These are phyloP conservation scores for Polyodon spathula DNA, from an alignment of 2,113 vertebrate species.

Conservation along the genomic window DNA sequence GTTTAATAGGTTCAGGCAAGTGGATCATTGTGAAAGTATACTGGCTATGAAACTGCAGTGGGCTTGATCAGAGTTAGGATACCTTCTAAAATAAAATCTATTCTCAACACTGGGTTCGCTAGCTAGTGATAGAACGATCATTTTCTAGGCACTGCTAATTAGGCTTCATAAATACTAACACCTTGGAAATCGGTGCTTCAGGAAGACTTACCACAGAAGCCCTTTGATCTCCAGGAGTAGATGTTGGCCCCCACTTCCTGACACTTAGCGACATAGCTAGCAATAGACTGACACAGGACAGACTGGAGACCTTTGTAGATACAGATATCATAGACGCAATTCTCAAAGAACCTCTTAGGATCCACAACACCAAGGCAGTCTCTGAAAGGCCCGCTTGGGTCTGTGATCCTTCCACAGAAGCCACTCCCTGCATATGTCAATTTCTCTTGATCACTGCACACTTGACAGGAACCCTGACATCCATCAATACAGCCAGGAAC, in stretches of 20 bases:
- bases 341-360: constrained; percentile 35
- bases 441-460: constrained; percentile 26
- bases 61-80: no score
- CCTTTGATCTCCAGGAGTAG: constrained; percentile 30
- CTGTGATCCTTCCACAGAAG: constrained; percentile 28
- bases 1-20: no score
- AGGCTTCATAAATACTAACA: no score
- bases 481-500: constrained; percentile 24
- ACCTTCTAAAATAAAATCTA: no score
- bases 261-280: constrained; percentile 32
- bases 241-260: constrained; percentile 24
- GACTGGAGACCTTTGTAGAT: constrained; percentile 27
- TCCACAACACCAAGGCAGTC: constrained; percentile 40
- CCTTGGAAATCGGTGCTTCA: no score
- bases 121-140: no score
- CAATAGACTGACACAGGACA: constrained; percentile 28
- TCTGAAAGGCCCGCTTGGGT: constrained; percentile 41
- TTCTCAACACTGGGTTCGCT: background rate
- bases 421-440: constrained; percentile 18
- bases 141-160: no score
- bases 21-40: no score
- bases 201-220: constrained; percentile 32
- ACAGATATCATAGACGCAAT: constrained; percentile 43
- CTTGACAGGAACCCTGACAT: constrained; percentile 27
- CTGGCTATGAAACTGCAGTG: no score